phyloP scores from a whole-genome alignment of 2,113 vertebrate species.

The Isichthys henryi region DNA sequence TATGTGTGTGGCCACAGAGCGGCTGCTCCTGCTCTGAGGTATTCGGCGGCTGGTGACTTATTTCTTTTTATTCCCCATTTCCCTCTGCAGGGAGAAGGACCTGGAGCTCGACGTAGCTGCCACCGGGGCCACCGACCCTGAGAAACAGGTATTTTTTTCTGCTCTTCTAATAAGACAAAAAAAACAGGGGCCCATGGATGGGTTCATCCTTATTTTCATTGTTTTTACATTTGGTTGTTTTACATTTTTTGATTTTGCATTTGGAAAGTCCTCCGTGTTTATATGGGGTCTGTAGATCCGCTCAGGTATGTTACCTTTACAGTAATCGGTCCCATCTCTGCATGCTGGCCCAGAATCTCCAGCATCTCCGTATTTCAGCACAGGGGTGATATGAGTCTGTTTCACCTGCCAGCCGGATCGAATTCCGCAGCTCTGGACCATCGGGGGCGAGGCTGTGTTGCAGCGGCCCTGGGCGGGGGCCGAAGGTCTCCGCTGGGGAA shows the following conservation, averaged over 20 bases:
- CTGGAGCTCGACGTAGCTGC: constrained; percentile 64
- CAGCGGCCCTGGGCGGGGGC: background rate
- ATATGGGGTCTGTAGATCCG: background rate
- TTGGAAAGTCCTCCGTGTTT: background rate
- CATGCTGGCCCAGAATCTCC: background rate
- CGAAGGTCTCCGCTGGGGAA: background rate
- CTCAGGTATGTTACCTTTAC: background rate
- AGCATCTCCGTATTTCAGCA: background rate
- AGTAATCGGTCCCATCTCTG: background rate
- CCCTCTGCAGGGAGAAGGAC: constrained; percentile 66
- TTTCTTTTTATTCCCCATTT: background rate
- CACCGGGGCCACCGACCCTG: constrained; percentile 64
- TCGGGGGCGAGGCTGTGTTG: constrained; percentile 21
- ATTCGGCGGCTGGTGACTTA: background rate
- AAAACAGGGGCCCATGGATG: background rate
- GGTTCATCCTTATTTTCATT: background rate
- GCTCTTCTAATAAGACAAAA: background rate
- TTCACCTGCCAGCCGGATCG: constrained; percentile 58
- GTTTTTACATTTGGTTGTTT: background rate
- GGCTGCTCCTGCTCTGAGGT: background rate
- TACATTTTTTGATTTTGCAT: background rate
- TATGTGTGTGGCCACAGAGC: background rate
- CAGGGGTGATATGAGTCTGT: background rate
- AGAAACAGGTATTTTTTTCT: constrained; percentile 54
- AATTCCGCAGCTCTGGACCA: constrained; percentile 58